phyloP scores from a whole-genome alignment of 1,140 invertebrate genomes.

The Drosophila sproati region DNA sequence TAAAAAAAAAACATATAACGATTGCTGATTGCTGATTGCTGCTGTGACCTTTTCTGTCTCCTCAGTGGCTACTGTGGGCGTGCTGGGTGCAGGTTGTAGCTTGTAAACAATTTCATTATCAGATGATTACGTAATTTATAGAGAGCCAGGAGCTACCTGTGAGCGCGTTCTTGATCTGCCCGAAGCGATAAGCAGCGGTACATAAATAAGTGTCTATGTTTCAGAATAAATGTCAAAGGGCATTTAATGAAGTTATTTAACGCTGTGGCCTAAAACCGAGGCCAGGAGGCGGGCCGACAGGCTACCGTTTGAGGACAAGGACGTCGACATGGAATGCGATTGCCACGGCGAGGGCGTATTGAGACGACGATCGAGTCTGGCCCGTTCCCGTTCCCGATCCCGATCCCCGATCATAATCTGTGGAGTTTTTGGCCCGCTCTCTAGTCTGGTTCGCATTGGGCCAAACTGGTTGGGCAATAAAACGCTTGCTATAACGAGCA shows the following conservation, averaged over 20 bases:
- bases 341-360: slow-evolving; percentile 23
- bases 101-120: slow-evolving; percentile 81
- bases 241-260: slow-evolving; percentile 83
- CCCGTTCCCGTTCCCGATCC: background rate
- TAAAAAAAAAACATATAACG: background rate
- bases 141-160: slow-evolving; percentile 54
- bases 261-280: slow-evolving; percentile 46
- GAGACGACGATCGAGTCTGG: slow-evolving; percentile 23
- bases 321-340: background rate
- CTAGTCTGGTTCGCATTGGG: slow-evolving; percentile 58
- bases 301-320: slow-evolving; percentile 29
- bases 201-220: slow-evolving; percentile 26
- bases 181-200: slow-evolving; percentile 37
- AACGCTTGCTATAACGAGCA: slow-evolving; percentile 83
- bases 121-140: slow-evolving; percentile 79
- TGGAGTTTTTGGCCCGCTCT: slow-evolving; percentile 14
- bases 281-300: slow-evolving; percentile 37
- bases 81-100: slow-evolving; percentile 51
- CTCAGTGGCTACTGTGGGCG: slow-evolving; percentile 67
- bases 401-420: slow-evolving; percentile 66
- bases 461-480: slow-evolving; percentile 78
- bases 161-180: slow-evolving; percentile 52
- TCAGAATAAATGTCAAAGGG: slow-evolving; percentile 75
- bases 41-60: slow-evolving; percentile 56
- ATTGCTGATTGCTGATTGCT: slow-evolving; percentile 18